phyloP scores from a whole-genome alignment of 2,888 invertebrate species.

The Noctua janthe region DNA sequence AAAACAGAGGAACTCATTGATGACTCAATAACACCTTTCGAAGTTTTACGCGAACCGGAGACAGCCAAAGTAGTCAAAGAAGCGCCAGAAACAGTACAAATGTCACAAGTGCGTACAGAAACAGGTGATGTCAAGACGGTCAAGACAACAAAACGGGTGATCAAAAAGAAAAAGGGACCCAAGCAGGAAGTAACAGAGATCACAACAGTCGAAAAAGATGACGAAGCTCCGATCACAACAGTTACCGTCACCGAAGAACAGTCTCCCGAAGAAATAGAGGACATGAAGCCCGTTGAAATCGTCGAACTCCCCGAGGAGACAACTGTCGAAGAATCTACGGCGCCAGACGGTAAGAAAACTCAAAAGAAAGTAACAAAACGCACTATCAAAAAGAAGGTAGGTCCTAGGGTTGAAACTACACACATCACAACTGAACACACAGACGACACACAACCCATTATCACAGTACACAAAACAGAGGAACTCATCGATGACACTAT shows the following conservation, averaged over 20 bases:
- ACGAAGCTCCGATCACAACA: background rate
- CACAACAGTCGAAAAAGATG: background rate
- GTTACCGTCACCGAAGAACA: slow-evolving; percentile 16
- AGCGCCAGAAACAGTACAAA: too few relatives aligned
- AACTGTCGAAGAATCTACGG: background rate
- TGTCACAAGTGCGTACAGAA: too few relatives aligned
- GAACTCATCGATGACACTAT: slow-evolving; percentile 30
- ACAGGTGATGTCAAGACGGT: too few relatives aligned
- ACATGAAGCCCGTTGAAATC: background rate
- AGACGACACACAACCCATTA: background rate
- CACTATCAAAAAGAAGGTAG: background rate
- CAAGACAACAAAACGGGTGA: slow-evolving; percentile 66
- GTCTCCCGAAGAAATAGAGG: background rate
- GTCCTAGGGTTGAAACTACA: slow-evolving; percentile 42
- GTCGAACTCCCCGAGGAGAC: background rate
- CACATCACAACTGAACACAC: slow-evolving; percentile 43
- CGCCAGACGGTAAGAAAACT: slow-evolving; percentile 50
- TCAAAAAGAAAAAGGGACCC: slow-evolving; percentile 66
- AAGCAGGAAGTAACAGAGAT: slow-evolving; percentile 61
- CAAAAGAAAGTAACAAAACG: slow-evolving; percentile 20
- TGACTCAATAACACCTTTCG: too few relatives aligned
- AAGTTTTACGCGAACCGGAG: too few relatives aligned
- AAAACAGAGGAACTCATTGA: slow-evolving; percentile 51
- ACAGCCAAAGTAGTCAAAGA: too few relatives aligned
- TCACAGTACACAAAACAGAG: slow-evolving; percentile 3